Evolutionary conservation across 2,888 invertebrate genomes (phyloP).

Genomic region (Noctua janthina): DNA sequence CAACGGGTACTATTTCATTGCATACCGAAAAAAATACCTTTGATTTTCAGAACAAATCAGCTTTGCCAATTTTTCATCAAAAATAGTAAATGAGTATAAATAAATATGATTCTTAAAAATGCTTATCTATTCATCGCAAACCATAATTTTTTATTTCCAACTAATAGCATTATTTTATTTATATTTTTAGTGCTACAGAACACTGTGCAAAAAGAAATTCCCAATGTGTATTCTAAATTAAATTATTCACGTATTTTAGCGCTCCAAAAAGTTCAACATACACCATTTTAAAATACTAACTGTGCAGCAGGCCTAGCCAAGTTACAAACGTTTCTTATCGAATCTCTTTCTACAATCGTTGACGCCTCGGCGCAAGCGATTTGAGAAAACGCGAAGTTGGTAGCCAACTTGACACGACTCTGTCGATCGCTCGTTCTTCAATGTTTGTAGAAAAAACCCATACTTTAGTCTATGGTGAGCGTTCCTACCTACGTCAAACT

Average conservation of each 20-base stretch:
- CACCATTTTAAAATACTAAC: neutral
- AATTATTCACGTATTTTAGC: neutral
- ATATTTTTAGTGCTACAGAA: neutral
- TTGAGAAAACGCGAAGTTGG: too few species aligned
- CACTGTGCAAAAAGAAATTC: neutral
- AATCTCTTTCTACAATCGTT: too few species aligned
- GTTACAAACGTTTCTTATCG: too few species aligned
- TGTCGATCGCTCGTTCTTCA: too few species aligned
- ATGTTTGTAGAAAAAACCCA: too few species aligned
- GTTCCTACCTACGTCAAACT: too few species aligned
- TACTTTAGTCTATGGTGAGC: too few species aligned
- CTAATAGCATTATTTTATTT: neutral
- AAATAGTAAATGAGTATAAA: neutral
- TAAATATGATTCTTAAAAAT: too few species aligned
- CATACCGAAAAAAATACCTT: slow-evolving; percentile 26
- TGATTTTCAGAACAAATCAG: neutral
- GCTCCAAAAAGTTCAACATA: neutral
- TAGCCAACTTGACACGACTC: too few species aligned
- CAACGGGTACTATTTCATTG: slow-evolving; percentile 13
- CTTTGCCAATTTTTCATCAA: neutral
- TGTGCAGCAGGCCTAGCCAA: too few species aligned
- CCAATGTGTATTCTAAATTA: neutral
- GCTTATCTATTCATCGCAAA: neutral
- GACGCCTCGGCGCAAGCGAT: too few species aligned
- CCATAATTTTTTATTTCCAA: neutral